Evolutionary conservation across 2,113 vertebrate genomes (phyloP).

Genomic region (Podarcis cretensis): DNA sequence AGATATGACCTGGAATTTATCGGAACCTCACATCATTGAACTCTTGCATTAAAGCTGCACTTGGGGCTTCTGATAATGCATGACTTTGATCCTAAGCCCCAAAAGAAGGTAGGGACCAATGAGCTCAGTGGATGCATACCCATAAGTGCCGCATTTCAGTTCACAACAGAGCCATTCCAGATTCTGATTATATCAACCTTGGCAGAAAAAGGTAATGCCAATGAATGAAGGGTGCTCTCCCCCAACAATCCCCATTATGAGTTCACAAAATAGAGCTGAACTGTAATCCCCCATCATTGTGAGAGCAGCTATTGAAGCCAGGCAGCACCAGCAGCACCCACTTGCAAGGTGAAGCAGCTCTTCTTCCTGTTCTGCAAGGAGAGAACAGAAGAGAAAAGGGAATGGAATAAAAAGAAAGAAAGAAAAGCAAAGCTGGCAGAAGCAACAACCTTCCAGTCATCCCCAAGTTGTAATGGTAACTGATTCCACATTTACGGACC

Average conservation of each 20-base stretch:
- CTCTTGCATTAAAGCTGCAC: not conserved
- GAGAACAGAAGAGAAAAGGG: no score
- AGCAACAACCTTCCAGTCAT: conserved; percentile 15
- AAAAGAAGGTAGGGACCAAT: not conserved
- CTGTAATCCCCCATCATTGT: not conserved
- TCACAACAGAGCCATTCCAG: not conserved
- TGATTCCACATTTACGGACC: conserved; percentile 30
- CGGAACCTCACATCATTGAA: not conserved
- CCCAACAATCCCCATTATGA: not conserved
- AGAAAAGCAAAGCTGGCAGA: not conserved
- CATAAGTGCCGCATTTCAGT: no score
- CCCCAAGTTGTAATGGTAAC: conserved; percentile 40
- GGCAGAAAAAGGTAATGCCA: not conserved
- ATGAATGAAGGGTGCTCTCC: not conserved
- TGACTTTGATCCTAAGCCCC: not conserved
- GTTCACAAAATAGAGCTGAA: not conserved
- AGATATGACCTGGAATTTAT: no score
- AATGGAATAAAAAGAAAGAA: not conserved
- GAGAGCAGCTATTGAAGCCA: not conserved
- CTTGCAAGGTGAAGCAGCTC: not conserved
- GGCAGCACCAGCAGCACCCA: not conserved
- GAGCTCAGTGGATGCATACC: not conserved
- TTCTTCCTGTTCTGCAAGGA: conserved; percentile 11
- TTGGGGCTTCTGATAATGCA: not conserved
- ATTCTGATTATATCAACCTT: not conserved